Evolutionary conservation across 2,797 vertebrate species (phyloP).

Genomic region (Taenioides sp.): DNA sequence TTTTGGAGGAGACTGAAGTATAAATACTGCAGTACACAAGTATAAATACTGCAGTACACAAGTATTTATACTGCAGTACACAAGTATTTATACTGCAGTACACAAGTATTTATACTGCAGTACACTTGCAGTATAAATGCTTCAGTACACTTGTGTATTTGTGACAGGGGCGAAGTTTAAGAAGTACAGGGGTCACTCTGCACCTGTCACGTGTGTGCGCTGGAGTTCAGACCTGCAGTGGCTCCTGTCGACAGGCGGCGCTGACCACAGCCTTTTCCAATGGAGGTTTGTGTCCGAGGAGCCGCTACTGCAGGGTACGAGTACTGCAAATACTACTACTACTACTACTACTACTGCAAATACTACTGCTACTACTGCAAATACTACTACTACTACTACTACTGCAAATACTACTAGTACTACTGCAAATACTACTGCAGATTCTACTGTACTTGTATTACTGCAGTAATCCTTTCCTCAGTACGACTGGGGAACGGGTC

Average conservation of each 20-base stretch:
- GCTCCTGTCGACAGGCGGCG: constrained; percentile 92
- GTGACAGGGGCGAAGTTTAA: constrained; percentile 90
- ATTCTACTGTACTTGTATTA: no score
- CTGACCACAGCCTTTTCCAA: constrained; percentile 95
- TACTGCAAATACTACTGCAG: no score
- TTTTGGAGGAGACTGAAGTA: no score
- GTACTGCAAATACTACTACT: not conserved
- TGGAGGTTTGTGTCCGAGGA: constrained; percentile 96
- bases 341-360: not conserved
- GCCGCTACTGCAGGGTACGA: constrained; percentile 85
- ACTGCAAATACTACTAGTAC: not conserved
- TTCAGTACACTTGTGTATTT: not conserved
- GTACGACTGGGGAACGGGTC: no score
- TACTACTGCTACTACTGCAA: not conserved
- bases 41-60: no score
- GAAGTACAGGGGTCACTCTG: constrained; percentile 93
- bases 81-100: no score
- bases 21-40: no score
- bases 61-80: no score
- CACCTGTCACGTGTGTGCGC: constrained; percentile 93
- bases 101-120: no score
- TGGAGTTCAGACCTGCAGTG: constrained; percentile 97
- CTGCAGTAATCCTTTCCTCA: no score
- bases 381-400: not conserved
- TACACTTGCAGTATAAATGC: no score